phyloP scores from a whole-genome alignment of 1,140 invertebrate species.

The Coenobita brevimanus region DNA sequence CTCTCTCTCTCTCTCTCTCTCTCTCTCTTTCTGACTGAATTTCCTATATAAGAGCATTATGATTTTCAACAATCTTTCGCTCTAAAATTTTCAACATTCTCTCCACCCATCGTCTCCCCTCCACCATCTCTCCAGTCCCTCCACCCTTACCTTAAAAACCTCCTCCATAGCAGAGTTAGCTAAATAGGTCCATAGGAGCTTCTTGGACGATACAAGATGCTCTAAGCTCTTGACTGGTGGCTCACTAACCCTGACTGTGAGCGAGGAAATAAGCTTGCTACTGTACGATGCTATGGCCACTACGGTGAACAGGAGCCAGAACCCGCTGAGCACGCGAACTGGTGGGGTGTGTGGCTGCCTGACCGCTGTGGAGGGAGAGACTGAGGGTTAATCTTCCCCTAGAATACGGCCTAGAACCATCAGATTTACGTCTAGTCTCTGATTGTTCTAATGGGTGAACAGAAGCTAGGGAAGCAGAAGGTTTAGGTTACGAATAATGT shows the following conservation, averaged over 20 bases:
- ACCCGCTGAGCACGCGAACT: neutral
- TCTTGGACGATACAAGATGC: constrained; percentile 22
- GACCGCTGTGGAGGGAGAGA: neutral
- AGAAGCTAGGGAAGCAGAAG: no score
- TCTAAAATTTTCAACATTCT: no score
- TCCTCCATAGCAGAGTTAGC: constrained; percentile 37
- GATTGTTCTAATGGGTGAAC: no score
- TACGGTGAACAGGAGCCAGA: constrained; percentile 34
- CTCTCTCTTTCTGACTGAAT: no score
- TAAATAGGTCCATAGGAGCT: constrained; percentile 45
- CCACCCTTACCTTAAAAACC: constrained; percentile 42
- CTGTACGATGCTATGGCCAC: constrained; percentile 31
- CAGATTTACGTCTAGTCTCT: no score
- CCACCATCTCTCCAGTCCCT: no score
- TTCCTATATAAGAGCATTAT: no score
- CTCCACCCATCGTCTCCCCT: no score
- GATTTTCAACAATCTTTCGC: no score
- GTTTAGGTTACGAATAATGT: no score
- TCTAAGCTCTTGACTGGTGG: constrained; percentile 27
- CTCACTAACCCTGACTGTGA: constrained; percentile 37
- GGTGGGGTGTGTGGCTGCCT: constrained; percentile 2
- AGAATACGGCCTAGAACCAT: no score
- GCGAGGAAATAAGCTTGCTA: constrained; percentile 51
- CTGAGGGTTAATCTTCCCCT: neutral
- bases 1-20: no score